Evolutionary conservation across 1,140 invertebrate genomes (phyloP).

Genomic region (Brachionus rotundiformis): DNA sequence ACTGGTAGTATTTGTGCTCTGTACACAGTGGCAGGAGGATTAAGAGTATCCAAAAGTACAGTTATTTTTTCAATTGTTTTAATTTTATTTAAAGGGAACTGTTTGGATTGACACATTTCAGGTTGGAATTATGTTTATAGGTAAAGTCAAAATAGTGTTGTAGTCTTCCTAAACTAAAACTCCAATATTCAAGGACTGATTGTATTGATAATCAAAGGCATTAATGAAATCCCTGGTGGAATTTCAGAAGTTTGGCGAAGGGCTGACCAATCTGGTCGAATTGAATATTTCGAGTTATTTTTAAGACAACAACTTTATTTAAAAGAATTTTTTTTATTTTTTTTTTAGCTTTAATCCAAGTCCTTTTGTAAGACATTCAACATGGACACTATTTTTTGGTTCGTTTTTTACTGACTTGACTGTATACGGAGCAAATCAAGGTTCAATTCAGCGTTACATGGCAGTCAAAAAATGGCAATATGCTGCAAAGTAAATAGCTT

Average conservation of each 20-base stretch:
- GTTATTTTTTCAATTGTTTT: neutral
- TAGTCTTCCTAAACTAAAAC: neutral
- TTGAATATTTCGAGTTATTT: slow-evolving; percentile 48
- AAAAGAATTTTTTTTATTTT: too few relatives aligned
- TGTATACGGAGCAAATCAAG: slow-evolving; percentile 88
- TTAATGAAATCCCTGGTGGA: slow-evolving; percentile 24
- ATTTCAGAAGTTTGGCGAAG: slow-evolving; percentile 59
- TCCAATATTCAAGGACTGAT: slow-evolving; percentile 58
- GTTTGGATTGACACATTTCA: slow-evolving; percentile 80
- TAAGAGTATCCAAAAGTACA: slow-evolving; percentile 69
- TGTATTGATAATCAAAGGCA: slow-evolving; percentile 65
- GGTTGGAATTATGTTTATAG: slow-evolving; percentile 79
- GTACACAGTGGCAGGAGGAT: slow-evolving; percentile 68
- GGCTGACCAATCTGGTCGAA: neutral
- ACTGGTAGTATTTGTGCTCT: slow-evolving; percentile 50
- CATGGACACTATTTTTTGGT: slow-evolving; percentile 83
- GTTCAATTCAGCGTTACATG: slow-evolving; percentile 87
- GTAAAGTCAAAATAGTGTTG: slow-evolving; percentile 64
- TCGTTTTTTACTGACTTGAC: slow-evolving; percentile 87
- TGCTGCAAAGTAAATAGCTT: slow-evolving; percentile 47
- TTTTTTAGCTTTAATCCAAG: slow-evolving; percentile 68
- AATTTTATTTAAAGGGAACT: neutral
- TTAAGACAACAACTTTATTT: too few relatives aligned
- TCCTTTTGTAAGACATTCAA: slow-evolving; percentile 76
- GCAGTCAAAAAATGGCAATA: slow-evolving; percentile 67